Evolutionary conservation across 2,113 vertebrate species (phyloP), one percentile per base, ranked within the genome.

Genomic region (Cromileptes altivelis): DNA sequence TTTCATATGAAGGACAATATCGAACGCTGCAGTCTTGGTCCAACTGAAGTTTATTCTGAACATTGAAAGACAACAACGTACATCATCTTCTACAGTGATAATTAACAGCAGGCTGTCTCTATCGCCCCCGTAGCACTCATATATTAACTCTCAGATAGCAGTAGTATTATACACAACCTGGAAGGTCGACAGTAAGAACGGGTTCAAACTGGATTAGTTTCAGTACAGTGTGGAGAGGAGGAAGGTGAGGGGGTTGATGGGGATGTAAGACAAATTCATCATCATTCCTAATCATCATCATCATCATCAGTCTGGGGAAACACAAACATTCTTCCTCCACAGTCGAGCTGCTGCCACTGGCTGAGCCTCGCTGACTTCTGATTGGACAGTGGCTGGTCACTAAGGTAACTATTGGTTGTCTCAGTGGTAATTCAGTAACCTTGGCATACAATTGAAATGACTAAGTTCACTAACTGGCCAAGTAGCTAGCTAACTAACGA

Each of bases 31-130:
- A 61, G 30, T 70, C 81, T 96, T 94, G 95, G 94, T 95, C 94
- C 94, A 95, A 93, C 88, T 90, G 87, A 92, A 94, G 86, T 96
- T 96, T 96, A 95, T 94, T 95, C 91, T 91, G 85, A 95, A 95
- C 94, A 94, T 88, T 92, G 90, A 94, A 94, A 94, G 91, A 96
- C 94, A 93, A 95, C 87, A 88, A 93, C 82, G 42, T 93, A 95
- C 92, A 94, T 91, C 88, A 82, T 94, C 86, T 91, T 93, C 92
- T 94, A 95, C 91, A 92, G 93, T 94, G 94, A 95, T 93, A 91
- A 91, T 90, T 85, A 91, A 93, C 93, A 94, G 92, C 91, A 93
- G 84, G 80, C 89, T 82, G 92, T 88, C 88, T 83, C 77, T 50
- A n/a, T 62, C 52, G 30, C 75, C 82, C 70, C 78, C 9, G 8